Evolutionary conservation across 2,113 vertebrate genomes (phyloP), one percentile per base, ranked within the genome.

Genomic region (Pteruthius melanotis): DNA sequence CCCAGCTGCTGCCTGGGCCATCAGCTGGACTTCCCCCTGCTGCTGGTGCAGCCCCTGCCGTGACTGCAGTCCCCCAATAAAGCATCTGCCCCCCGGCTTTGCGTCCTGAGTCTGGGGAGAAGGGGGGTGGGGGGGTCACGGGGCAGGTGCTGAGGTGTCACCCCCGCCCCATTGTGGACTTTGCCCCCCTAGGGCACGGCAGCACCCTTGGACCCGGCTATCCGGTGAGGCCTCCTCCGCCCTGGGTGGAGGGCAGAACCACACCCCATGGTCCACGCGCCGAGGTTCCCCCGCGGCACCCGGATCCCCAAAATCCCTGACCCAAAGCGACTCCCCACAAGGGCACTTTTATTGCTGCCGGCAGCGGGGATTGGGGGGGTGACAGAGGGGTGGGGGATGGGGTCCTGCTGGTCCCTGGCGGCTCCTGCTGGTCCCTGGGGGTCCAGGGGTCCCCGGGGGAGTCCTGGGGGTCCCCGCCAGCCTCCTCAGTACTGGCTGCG

Each of bases 261-360:
- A 2, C 52, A 2, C 70, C 82, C 50, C 39, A 1, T 0, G 16
- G 47, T 20, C 44, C 26, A 13, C 26, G 0, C 42, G 4, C 18
- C 4, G 9, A 13, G 18, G 11, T 33, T 39, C n/a, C 28, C 59
- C 40, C 9, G 2, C 9, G 6, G 52, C 14, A 22, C 60, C 60
- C 60, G 11, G 12, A 52, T 4, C 24, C 19, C 44, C 2, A 9
- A 45, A 63, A 45, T 26, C 12, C 12, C n/a, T 1, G 23, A 54
- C 28, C 40, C 83, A 60, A 33, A 39, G 45, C 8, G 1, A 27
- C 7, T 87, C 72, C 83, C 83, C 83, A 77, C 83, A 15, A 86
- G 83, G 61, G 71, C 71, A 59, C 83, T 86, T 86, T 76, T 86
- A 86, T 86, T 86, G 83, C 83, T 86, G 83, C 83, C 83, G 71